Percentiles rank a stretch among this genome's conserved stretches.
These are phyloP conservation scores for Oncorhynchus gorbuscha DNA, from an alignment of 2,113 vertebrate genomes.

Conservation along the genomic window DNA sequence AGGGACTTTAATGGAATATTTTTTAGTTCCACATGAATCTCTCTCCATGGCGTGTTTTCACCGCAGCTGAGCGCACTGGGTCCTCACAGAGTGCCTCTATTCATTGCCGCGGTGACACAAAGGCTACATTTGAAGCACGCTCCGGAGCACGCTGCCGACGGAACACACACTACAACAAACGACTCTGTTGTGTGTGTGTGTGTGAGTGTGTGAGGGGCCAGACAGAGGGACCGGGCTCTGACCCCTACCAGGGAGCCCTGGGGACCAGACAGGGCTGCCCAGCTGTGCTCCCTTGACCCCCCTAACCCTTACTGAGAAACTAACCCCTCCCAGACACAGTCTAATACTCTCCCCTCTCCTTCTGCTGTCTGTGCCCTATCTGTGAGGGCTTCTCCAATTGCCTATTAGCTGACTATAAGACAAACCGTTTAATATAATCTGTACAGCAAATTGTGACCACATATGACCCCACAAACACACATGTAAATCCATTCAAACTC, in stretches of 20 bases:
- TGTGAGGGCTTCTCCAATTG: too few species aligned
- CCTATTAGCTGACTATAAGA: too few species aligned
- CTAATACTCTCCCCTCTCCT: too few species aligned
- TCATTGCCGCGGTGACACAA: conserved; percentile 72
- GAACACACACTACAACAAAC: conserved; percentile 78
- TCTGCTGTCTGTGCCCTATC: too few species aligned
- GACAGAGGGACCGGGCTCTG: conserved; percentile 75
- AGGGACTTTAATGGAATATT: conserved; percentile 71
- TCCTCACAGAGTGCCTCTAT: conserved; percentile 77
- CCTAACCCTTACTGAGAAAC: background rate
- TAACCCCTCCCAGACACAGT: conserved; percentile 8
- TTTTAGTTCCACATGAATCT: conserved; percentile 67
- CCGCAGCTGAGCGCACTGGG: conserved; percentile 57
- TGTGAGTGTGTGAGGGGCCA: conserved; percentile 69
- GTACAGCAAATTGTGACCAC: too few species aligned
- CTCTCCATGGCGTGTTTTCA: conserved; percentile 65
- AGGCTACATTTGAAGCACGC: conserved; percentile 81
- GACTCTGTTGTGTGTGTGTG: conserved; percentile 69
- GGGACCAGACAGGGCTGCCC: conserved; percentile 71
- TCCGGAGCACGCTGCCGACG: conserved; percentile 67
- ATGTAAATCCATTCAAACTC: too few species aligned
- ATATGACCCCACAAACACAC: too few species aligned
- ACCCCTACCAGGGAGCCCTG: conserved; percentile 69
- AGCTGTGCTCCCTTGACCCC: conserved; percentile 66
- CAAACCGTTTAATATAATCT: too few species aligned